These are phyloP conservation scores for Galerucella nymphaeae DNA, from an alignment of 2,888 invertebrate genomes.

Conservation along the genomic window DNA sequence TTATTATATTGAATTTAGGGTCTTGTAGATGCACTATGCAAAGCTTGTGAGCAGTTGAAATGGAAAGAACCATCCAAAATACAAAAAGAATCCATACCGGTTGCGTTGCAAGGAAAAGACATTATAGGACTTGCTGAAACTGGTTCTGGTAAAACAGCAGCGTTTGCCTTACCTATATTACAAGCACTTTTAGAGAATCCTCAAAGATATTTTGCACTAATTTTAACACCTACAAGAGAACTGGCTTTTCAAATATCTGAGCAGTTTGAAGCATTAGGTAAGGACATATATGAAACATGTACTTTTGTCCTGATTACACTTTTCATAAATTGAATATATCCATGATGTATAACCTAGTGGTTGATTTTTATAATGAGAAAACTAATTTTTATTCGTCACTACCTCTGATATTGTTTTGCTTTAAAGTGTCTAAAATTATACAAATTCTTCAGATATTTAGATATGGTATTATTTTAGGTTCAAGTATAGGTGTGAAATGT, in stretches of 20 bases:
- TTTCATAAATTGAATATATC: no score
- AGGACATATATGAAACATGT: slow-evolving; percentile 46
- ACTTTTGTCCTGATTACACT: neutral
- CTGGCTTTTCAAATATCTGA: slow-evolving; percentile 98
- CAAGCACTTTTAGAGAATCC: slow-evolving; percentile 91
- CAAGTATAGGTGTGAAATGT: slow-evolving; percentile 93
- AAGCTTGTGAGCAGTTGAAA: slow-evolving; percentile 91
- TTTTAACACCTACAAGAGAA: slow-evolving; percentile 97
- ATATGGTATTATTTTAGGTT: slow-evolving; percentile 67
- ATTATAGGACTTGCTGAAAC: slow-evolving; percentile 78
- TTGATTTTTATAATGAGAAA: slow-evolving; percentile 36
- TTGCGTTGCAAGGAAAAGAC: slow-evolving; percentile 87
- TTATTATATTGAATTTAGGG: slow-evolving; percentile 72
- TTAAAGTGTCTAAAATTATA: neutral
- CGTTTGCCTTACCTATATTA: slow-evolving; percentile 96
- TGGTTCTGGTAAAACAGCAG: slow-evolving; percentile 97
- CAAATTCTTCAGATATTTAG: neutral
- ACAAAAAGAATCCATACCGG: slow-evolving; percentile 92
- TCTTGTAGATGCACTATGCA: slow-evolving; percentile 87
- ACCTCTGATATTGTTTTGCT: slow-evolving; percentile 55
- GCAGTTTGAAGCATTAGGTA: slow-evolving; percentile 96
- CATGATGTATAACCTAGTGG: slow-evolving; percentile 5
- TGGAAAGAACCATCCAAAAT: slow-evolving; percentile 97
- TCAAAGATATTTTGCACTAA: slow-evolving; percentile 91
- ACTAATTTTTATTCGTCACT: slow-evolving; percentile 58